These are phyloP conservation scores for Neosilurus mollespiculum DNA, from an alignment of 2,797 vertebrate genomes.

Conservation along the genomic window DNA sequence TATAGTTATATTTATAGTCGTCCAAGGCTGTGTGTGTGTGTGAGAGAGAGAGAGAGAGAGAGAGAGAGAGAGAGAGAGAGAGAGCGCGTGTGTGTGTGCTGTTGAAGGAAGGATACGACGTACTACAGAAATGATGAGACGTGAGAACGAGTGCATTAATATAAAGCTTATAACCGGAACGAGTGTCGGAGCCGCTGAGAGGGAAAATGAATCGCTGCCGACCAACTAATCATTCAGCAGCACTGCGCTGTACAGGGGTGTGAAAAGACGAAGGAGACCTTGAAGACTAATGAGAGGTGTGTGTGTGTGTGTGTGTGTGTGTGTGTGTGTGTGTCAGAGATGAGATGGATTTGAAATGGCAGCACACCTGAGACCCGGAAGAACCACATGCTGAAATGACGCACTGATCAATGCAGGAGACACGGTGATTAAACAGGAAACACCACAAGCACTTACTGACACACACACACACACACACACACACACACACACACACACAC, in stretches of 20 bases:
- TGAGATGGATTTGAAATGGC: constrained; percentile 25
- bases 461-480: constrained; percentile 19
- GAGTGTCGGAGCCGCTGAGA: not conserved
- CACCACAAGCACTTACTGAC: not conserved
- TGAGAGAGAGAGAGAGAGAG: not conserved
- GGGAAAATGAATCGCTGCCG: not conserved
- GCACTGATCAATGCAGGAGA: constrained; percentile 21
- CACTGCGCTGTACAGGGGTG: not conserved
- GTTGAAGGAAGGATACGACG: not conserved
- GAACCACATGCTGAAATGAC: constrained; percentile 13
- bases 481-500: constrained; percentile 9
- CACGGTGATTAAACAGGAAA: constrained; percentile 3
- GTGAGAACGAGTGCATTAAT: not conserved
- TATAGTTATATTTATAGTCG: no score
- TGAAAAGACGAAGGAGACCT: not conserved
- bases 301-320: not conserved
- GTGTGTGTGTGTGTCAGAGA: not conserved
- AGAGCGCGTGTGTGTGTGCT: not conserved
- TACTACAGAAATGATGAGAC: not conserved
- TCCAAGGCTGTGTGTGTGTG: no score
- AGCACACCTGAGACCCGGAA: constrained; percentile 21
- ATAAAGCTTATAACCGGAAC: not conserved
- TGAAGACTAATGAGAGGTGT: constrained; percentile 1
- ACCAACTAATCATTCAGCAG: not conserved
- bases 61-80: not conserved